Conservation (phyloP, 2,888 invertebrate species). For the Melieria crassipennis region DNA sequence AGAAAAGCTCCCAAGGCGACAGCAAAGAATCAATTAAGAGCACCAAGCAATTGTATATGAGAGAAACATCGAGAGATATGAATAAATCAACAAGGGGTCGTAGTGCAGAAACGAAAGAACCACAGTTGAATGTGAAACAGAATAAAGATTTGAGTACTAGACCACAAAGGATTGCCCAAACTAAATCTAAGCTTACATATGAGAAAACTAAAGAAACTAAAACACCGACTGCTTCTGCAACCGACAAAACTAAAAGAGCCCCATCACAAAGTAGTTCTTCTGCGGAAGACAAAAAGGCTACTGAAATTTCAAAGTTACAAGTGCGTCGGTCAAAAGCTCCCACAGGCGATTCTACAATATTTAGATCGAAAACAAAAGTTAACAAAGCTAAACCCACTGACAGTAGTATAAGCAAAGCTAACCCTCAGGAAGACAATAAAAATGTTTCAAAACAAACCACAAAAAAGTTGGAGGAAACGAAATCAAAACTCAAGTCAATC, state of each 20-base stretch:
- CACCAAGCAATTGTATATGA: constrained; percentile 48
- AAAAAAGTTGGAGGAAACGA: constrained; percentile 18
- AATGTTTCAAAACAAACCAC: constrained; percentile 42
- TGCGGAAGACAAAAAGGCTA: neutral
- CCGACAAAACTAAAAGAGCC: constrained; percentile 4
- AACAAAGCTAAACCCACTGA: constrained; percentile 45
- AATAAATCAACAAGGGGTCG: constrained; percentile 22
- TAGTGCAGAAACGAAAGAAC: neutral
- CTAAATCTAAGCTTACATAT: constrained; percentile 10
- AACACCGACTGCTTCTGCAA: constrained; percentile 4
- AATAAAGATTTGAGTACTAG: constrained; percentile 20
- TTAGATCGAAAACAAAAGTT: constrained; percentile 28
- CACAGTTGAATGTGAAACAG: neutral
- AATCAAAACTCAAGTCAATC: constrained; percentile 19
- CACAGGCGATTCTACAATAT: constrained; percentile 49
- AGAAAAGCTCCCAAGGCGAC: constrained; percentile 45
- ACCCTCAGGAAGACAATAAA: constrained; percentile 53
- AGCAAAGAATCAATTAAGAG: constrained; percentile 52
- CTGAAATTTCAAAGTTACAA: constrained; percentile 11
- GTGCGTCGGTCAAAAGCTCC: constrained; percentile 48
- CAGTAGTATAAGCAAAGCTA: constrained; percentile 41
- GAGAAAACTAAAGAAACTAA: constrained; percentile 33
- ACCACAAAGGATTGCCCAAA: constrained; percentile 27
- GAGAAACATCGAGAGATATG: constrained; percentile 52
- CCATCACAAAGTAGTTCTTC: constrained; percentile 8